These are phyloP conservation scores for Camponotus pennsylvanicus DNA, from an alignment of 1,140 invertebrate species.

Conservation along the genomic window DNA sequence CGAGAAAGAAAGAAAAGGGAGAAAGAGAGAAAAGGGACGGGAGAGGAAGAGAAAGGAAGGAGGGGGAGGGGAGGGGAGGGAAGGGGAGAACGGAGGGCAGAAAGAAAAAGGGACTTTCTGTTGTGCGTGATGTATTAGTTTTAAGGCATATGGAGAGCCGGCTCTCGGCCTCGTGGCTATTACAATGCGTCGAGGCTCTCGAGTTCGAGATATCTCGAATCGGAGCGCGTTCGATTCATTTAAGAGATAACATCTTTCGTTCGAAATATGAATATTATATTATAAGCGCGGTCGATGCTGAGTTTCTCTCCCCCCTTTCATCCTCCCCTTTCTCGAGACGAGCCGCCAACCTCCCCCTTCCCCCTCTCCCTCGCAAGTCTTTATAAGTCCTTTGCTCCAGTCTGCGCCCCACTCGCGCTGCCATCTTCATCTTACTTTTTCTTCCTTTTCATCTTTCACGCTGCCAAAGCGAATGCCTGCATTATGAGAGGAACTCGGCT, in stretches of 20 bases:
- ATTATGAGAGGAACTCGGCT: conserved; percentile 66
- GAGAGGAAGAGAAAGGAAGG: background rate
- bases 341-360: conserved; percentile 11
- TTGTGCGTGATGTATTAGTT: conserved; percentile 76
- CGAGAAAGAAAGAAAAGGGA: background rate
- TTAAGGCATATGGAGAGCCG: conserved; percentile 72
- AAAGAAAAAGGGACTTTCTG: conserved; percentile 59
- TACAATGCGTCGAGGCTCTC: conserved; percentile 75
- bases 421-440: conserved; percentile 61
- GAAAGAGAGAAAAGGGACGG: background rate
- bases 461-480: conserved; percentile 72
- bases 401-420: conserved; percentile 49
- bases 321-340: conserved; percentile 30
- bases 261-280: conserved; percentile 86
- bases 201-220: conserved; percentile 78
- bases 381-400: conserved; percentile 64
- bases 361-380: conserved; percentile 30
- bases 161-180: conserved; percentile 71
- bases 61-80: background rate
- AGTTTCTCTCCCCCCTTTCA: conserved; percentile 38
- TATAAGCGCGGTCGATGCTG: conserved; percentile 76
- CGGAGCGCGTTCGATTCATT: conserved; percentile 83
- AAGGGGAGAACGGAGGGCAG: conserved; percentile 7
- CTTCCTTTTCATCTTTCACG: conserved; percentile 59
- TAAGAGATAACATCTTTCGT: conserved; percentile 85